Conservation (phyloP, 2,888 invertebrate genomes). For the Brenthis daphne region DNA sequence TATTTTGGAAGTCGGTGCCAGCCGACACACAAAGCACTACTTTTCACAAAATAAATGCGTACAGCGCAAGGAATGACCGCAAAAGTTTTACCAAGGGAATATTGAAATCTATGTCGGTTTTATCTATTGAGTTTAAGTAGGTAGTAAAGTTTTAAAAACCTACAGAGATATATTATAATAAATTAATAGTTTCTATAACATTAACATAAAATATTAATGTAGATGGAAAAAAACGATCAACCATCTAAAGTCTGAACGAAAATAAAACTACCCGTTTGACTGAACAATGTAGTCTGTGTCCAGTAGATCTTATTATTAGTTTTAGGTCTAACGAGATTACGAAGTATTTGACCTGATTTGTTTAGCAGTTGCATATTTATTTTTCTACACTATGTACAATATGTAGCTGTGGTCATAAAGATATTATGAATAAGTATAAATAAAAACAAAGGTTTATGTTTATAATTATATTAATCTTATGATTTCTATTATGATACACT, state of each 20-base stretch:
- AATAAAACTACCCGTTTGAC: background rate
- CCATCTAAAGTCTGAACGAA: background rate
- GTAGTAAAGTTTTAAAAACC: no score
- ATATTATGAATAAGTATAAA: background rate
- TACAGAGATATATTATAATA: no score
- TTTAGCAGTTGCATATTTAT: background rate
- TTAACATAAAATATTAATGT: no score
- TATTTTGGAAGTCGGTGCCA: no score
- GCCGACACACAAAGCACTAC: no score
- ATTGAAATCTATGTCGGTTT: no score
- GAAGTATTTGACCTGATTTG: conserved; percentile 7
- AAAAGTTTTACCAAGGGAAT: no score
- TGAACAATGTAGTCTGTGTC: background rate
- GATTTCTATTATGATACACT: conserved; percentile 1
- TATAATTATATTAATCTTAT: background rate
- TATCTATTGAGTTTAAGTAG: no score
- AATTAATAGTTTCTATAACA: no score
- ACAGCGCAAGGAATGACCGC: no score
- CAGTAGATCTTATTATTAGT: background rate
- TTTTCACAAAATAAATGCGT: no score
- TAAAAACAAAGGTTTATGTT: background rate
- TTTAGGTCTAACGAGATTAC: background rate
- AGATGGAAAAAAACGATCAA: no score
- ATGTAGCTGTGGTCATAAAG: background rate
- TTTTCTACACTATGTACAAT: background rate